Evolutionary conservation across 2,113 vertebrate genomes (phyloP).

Genomic region (Passer montanus): DNA sequence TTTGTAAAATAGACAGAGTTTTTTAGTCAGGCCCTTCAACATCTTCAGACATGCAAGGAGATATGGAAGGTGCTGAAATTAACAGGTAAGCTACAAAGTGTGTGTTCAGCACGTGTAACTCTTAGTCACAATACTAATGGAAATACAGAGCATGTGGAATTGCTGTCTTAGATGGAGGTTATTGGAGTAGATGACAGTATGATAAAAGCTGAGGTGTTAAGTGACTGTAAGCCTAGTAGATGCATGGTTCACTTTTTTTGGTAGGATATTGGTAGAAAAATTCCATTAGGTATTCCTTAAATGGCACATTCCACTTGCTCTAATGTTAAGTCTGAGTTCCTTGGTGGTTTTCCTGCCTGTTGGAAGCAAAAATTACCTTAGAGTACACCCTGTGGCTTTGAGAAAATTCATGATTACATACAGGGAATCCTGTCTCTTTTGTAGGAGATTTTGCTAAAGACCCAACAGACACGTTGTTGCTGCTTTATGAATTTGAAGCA

Average conservation of each 20-base stretch:
- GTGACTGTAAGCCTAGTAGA: background rate
- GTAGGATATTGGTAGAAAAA: background rate
- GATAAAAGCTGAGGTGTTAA: background rate
- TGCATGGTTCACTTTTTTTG: background rate
- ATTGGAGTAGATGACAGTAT: background rate
- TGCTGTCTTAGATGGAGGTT: background rate
- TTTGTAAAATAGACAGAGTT: slow-evolving; percentile 71
- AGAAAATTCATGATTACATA: background rate
- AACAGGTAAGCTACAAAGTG: slow-evolving; percentile 75
- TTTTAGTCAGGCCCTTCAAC: slow-evolving; percentile 80
- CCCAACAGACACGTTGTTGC: slow-evolving; percentile 82
- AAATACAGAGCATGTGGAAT: background rate
- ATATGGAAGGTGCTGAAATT: slow-evolving; percentile 85
- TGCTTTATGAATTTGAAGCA: slow-evolving; percentile 92
- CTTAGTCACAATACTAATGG: background rate
- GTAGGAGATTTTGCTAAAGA: slow-evolving; percentile 81
- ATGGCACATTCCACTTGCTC: background rate
- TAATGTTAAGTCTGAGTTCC: background rate
- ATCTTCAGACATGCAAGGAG: slow-evolving; percentile 82
- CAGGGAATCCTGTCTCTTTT: background rate
- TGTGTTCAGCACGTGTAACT: background rate
- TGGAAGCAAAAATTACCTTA: background rate
- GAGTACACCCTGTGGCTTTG: background rate
- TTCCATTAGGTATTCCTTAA: background rate
- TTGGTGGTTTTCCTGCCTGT: background rate